A percentile compares a stretch with the other conserved stretches of the same genome.
Evolutionary conservation across 1,140 invertebrate species (phyloP).

Genomic region (Zaprionus kolodkinae): DNA sequence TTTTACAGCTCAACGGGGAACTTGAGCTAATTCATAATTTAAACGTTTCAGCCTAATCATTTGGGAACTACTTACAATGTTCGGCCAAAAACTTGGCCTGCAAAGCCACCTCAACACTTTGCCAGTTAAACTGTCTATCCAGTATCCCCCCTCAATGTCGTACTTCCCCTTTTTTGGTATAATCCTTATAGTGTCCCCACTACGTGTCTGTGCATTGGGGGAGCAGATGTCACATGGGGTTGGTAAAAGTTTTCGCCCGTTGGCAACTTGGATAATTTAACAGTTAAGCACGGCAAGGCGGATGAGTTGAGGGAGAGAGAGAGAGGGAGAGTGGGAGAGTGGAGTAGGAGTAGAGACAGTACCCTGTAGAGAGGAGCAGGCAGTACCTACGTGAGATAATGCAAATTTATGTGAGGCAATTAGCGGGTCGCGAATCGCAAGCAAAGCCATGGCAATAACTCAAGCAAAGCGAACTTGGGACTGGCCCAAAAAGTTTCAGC

Average conservation of each 20-base stretch:
- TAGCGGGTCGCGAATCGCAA: constrained; percentile 73
- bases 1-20: constrained; percentile 64
- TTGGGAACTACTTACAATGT: constrained; percentile 60
- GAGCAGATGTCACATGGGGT: constrained; percentile 68
- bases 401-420: constrained; percentile 81
- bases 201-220: constrained; percentile 79
- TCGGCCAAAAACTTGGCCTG: constrained; percentile 1
- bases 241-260: constrained; percentile 59
- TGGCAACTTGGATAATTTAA: constrained; percentile 75
- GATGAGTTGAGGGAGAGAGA: background rate
- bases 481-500: constrained; percentile 47
- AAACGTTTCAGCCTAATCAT: constrained; percentile 72
- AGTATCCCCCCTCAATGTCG: background rate
- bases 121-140: constrained; percentile 66
- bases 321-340: background rate
- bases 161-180: background rate
- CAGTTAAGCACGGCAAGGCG: constrained; percentile 42
- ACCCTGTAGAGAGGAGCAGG: constrained; percentile 7
- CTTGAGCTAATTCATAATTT: constrained; percentile 72
- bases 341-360: background rate
- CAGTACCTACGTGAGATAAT: constrained; percentile 73
- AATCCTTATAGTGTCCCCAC: constrained; percentile 4
- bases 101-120: constrained; percentile 61
- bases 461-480: constrained; percentile 58
- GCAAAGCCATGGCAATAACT: constrained; percentile 68